phyloP scores from a whole-genome alignment of 2,888 invertebrate species.

The Melitaea athalia region DNA sequence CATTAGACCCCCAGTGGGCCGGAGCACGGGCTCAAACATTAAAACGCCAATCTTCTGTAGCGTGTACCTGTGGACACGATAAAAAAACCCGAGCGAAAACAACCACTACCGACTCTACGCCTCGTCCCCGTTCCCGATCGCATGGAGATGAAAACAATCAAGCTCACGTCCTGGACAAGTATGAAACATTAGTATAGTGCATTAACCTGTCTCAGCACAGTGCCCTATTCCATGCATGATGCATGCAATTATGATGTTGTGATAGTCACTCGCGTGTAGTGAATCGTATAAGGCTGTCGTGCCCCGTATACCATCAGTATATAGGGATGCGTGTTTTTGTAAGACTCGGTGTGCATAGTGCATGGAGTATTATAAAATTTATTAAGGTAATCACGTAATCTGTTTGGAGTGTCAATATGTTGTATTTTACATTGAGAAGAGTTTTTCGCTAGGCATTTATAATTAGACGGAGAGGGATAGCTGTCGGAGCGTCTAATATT shows the following conservation, averaged over 20 bases:
- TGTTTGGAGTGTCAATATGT: conserved; percentile 23
- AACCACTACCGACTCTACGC: conserved; percentile 51
- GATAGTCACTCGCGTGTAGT: conserved; percentile 47
- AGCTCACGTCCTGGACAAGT: conserved; percentile 75
- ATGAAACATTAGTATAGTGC: conserved; percentile 75
- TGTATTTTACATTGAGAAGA: conserved; percentile 28
- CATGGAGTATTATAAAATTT: conserved; percentile 51
- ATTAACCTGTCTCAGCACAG: conserved; percentile 18
- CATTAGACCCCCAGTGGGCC: conserved; percentile 68
- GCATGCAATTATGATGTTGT: conserved; percentile 40
- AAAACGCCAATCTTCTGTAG: conserved; percentile 72
- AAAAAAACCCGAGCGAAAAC: conserved; percentile 68
- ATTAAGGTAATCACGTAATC: conserved; percentile 43
- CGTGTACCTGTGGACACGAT: conserved; percentile 76
- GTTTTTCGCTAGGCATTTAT: conserved; percentile 38
- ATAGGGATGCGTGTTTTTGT: conserved; percentile 37
- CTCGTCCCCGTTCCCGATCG: conserved; percentile 66
- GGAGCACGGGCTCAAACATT: conserved; percentile 67
- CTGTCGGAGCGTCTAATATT: conserved; percentile 33
- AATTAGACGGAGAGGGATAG: conserved; percentile 31
- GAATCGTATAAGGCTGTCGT: conserved; percentile 27
- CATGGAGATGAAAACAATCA: conserved; percentile 70
- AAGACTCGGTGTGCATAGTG: conserved; percentile 47
- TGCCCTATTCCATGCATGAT: conserved; percentile 48
- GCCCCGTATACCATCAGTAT: conserved; percentile 36